Evolutionary conservation across 2,888 invertebrate genomes (phyloP).

Genomic region (Lamellibrachia columna): DNA sequence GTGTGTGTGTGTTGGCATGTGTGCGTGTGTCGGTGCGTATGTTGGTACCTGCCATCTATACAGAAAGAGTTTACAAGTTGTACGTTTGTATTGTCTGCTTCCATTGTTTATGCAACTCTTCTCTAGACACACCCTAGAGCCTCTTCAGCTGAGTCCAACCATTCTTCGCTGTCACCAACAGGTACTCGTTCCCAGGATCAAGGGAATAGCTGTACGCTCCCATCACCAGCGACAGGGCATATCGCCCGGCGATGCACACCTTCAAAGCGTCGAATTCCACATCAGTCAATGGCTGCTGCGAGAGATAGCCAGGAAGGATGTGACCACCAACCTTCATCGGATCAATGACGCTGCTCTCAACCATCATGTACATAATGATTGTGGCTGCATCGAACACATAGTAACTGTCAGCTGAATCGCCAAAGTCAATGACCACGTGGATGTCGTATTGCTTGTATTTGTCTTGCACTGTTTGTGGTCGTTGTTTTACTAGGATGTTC

Average conservation of each 20-base stretch:
- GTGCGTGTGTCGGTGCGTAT: too few species aligned
- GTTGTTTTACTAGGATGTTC: constrained; percentile 76
- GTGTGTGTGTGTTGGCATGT: too few species aligned
- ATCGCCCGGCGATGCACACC: too few species aligned
- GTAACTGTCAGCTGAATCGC: constrained; percentile 80
- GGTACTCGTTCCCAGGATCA: too few species aligned
- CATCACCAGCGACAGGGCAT: too few species aligned
- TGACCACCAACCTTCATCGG: constrained; percentile 64
- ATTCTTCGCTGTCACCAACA: constrained; percentile 69
- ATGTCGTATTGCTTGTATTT: constrained; percentile 70
- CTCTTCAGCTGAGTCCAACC: constrained; percentile 57
- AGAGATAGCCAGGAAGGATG: constrained; percentile 81
- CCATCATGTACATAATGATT: constrained; percentile 81
- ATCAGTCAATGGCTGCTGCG: constrained; percentile 72
- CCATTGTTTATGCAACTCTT: too few species aligned
- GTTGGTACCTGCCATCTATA: too few species aligned
- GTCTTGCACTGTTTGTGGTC: not conserved
- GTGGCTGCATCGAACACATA: constrained; percentile 85
- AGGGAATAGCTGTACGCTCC: too few species aligned
- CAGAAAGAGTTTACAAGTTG: too few species aligned
- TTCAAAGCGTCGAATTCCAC: too few species aligned
- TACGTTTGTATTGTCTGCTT: too few species aligned
- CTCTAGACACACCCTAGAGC: too few species aligned
- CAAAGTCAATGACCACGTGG: constrained; percentile 84
- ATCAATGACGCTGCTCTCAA: constrained; percentile 72